Conservation (phyloP, 2,797 vertebrate species). For the Zonotrichia albicollis region DNA sequence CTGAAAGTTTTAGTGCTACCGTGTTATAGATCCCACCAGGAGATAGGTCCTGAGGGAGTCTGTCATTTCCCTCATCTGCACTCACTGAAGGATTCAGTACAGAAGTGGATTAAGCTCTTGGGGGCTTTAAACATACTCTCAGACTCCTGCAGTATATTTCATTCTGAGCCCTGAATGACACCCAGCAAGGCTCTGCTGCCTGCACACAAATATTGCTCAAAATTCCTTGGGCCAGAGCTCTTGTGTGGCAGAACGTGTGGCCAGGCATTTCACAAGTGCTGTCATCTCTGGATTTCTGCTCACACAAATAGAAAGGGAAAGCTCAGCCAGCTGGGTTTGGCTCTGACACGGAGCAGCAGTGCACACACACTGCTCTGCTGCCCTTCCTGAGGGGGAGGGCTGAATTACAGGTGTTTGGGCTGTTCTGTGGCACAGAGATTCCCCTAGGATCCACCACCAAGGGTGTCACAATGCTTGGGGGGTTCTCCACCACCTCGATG, state of each 20-base stretch:
- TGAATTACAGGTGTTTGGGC: background rate
- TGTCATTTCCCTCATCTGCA: background rate
- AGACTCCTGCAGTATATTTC: background rate
- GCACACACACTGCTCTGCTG: too few relatives aligned
- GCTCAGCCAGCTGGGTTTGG: background rate
- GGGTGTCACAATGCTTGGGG: background rate
- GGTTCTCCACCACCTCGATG: constrained; percentile 63
- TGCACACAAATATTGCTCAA: background rate
- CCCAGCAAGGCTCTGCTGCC: background rate
- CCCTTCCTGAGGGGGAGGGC: background rate
- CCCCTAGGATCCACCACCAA: background rate
- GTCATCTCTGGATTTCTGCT: background rate
- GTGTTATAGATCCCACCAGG: background rate
- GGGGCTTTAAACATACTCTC: background rate
- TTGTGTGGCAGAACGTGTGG: rapidly evolving
- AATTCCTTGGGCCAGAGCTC: background rate
- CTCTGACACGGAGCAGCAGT: background rate
- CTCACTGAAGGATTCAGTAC: background rate
- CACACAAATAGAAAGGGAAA: background rate
- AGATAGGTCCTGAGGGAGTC: background rate
- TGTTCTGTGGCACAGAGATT: background rate
- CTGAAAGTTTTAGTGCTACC: rapidly evolving
- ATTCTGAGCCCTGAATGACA: rapidly evolving
- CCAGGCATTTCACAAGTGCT: background rate
- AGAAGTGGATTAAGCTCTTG: background rate